Evolutionary conservation across 2,797 vertebrate genomes (phyloP).

Genomic region (Sarcophilus harrisii): DNA sequence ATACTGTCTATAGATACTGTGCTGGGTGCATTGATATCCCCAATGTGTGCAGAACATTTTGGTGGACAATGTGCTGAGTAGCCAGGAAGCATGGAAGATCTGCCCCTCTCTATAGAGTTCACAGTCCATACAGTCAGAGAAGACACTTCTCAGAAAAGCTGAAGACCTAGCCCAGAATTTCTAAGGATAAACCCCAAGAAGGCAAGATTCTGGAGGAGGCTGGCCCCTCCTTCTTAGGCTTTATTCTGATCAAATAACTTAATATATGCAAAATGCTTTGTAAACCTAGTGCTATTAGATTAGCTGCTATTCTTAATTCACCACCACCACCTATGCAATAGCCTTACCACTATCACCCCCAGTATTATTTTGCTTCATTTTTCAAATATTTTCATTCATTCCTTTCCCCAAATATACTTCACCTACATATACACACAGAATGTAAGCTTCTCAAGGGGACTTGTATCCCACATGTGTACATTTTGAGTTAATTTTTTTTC

Average conservation of each 20-base stretch:
- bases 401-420: not conserved
- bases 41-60: too few species aligned
- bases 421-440: not conserved
- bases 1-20: too few species aligned
- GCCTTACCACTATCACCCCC: not conserved
- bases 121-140: not conserved
- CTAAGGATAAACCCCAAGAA: not conserved
- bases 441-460: not conserved
- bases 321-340: not conserved
- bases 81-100: not conserved
- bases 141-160: not conserved
- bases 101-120: not conserved
- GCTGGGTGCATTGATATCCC: too few species aligned
- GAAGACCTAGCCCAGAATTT: not conserved
- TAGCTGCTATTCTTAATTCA: not conserved
- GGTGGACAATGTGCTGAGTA: too few species aligned
- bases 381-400: not conserved
- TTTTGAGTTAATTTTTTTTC: not conserved
- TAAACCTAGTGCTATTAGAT: not conserved
- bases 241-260: not conserved
- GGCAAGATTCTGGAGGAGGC: not conserved
- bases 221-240: not conserved
- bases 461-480: not conserved
- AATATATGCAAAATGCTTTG: not conserved
- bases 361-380: not conserved